Evolutionary conservation across 1,140 invertebrate genomes (phyloP), one percentile per base, ranked within the genome.

Genomic region (Drosophila ohnishii): DNA sequence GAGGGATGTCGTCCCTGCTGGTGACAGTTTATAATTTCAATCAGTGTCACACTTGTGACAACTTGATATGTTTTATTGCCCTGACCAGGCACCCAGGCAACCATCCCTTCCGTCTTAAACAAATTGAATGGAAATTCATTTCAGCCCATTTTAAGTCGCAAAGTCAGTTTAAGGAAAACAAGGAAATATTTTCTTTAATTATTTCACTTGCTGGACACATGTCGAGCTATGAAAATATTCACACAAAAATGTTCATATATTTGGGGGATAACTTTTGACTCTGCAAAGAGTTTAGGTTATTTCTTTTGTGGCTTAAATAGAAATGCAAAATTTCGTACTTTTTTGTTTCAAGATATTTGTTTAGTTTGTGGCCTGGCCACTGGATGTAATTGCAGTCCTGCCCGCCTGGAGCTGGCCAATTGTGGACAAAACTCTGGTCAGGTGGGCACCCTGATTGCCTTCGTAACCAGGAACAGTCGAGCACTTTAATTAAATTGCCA

Each of bases 1-100:
- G 35, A 59, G 32, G 35, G 45, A 58, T 74, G 50, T 63, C 69
- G 45, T 67, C 69, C 60, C 58, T 80, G 45, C 60, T 45, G 44
- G 62, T 70, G 72, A 76, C 66, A 82, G 78, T 76, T 79, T 83
- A 87, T 76, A 87, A 87, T 86, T 86, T 87, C 83, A 86, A 86
- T 87, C 83, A 87, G 75, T 86, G 83, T 79, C 83, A 87, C 35
- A 70, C 35, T 69, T 60, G 50, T 76, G 83, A 76, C 67, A 86
- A 64, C 59, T 51, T 70, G 74, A 71, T 78, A 79, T 79, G 60
- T 86, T 87, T 87, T 73, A 79, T 76, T 80, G 51, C 65, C 61
- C 35, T 65, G 65, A 25, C 37, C 35, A 44, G 47, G 37, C 61
- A 37, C 35, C 14, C 59, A 40, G 37, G 55, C 13, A 14, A 45